Evolutionary conservation across 2,888 invertebrate genomes (phyloP).

Genomic region (Cheilosia grossa): DNA sequence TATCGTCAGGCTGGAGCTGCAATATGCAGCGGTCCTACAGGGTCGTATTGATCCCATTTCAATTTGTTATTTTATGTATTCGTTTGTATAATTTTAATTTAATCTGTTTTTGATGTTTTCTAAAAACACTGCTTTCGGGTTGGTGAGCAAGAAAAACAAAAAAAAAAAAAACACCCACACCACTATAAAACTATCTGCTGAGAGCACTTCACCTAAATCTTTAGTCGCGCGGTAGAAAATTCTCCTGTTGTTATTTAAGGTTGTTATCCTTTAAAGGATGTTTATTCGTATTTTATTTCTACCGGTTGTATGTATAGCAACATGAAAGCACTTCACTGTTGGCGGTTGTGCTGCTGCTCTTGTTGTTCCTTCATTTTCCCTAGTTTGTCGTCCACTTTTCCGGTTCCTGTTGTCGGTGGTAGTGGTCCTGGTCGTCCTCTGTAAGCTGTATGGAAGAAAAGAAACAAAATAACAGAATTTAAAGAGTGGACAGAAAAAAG

Average conservation of each 20-base stretch:
- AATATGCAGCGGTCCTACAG: constrained; percentile 62
- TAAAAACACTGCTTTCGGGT: constrained; percentile 3
- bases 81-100: constrained; percentile 36
- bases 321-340: constrained; percentile 60
- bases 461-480: constrained; percentile 43
- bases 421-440: constrained; percentile 20
- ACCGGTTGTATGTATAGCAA: constrained; percentile 60
- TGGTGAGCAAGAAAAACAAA: background rate
- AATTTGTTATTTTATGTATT: constrained; percentile 31
- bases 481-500: constrained; percentile 47
- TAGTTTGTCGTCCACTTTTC: constrained; percentile 74
- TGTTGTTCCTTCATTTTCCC: constrained; percentile 59
- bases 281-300: constrained; percentile 69
- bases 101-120: constrained; percentile 30
- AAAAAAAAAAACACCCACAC: constrained; percentile 19
- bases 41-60: constrained; percentile 67
- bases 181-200: constrained; percentile 23
- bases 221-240: constrained; percentile 33
- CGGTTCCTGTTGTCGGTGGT: constrained; percentile 70
- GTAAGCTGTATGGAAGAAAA: constrained; percentile 40
- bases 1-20: constrained; percentile 70
- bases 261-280: constrained; percentile 70
- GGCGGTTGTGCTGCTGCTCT: constrained; percentile 41
- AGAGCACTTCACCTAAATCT: constrained; percentile 65
- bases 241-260: constrained; percentile 55